Conservation (phyloP, 2,888 invertebrate genomes). For the Idaea straminata region DNA sequence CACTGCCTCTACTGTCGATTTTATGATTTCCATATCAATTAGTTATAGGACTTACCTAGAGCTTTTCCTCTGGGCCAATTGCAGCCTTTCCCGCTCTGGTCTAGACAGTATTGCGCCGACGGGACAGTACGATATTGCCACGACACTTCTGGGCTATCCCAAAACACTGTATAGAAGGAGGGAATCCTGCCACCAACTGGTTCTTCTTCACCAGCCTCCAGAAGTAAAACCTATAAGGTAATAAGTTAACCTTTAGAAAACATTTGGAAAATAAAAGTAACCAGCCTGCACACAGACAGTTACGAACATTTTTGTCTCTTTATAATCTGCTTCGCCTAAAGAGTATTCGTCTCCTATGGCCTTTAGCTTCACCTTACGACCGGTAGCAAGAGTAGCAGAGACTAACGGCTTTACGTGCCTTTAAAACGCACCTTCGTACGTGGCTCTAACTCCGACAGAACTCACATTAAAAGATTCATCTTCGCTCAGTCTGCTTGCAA, state of each 20-base stretch:
- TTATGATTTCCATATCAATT: not conserved
- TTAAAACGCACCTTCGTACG: not conserved
- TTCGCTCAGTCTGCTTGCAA: slow-evolving; percentile 81
- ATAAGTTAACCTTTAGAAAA: too few species aligned
- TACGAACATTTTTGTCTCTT: too few species aligned
- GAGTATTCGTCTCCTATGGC: too few species aligned
- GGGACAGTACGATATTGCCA: slow-evolving; percentile 83
- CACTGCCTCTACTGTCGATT: too few species aligned
- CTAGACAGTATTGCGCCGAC: slow-evolving; percentile 75
- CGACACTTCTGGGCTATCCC: slow-evolving; percentile 78
- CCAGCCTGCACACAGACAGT: too few species aligned
- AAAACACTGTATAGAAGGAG: slow-evolving; percentile 77
- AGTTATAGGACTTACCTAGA: slow-evolving; percentile 69
- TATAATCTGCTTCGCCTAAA: too few species aligned
- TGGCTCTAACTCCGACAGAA: not conserved
- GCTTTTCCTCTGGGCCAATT: slow-evolving; percentile 86
- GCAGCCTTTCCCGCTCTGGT: slow-evolving; percentile 76
- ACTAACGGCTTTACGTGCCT: not conserved
- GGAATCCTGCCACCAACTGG: slow-evolving; percentile 81
- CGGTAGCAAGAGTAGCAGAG: not conserved
- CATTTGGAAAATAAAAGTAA: too few species aligned
- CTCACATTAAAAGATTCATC: slow-evolving; percentile 34
- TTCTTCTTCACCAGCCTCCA: slow-evolving; percentile 82
- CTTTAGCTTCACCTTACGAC: too few species aligned
- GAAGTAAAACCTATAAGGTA: slow-evolving; percentile 45